These are phyloP conservation scores for Maccullochella peelii DNA, from an alignment of 2,113 vertebrate species.

Conservation along the genomic window DNA sequence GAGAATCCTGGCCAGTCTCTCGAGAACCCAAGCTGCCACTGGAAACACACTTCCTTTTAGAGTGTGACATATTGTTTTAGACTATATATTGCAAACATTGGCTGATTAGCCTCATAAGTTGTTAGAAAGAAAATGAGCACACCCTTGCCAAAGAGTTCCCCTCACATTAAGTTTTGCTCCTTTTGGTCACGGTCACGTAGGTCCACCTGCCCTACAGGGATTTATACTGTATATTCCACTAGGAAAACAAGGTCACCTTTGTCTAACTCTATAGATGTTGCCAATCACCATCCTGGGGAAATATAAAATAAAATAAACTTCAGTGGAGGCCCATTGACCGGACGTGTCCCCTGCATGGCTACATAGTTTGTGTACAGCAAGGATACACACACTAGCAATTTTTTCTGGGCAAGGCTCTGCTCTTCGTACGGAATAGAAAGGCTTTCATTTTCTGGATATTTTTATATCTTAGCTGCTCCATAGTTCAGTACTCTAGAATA, in stretches of 20 bases:
- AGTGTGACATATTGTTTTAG: background rate
- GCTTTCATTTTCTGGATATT: conserved; percentile 44
- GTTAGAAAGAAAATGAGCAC: too few relatives aligned
- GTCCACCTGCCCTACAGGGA: conserved; percentile 19
- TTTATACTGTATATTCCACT: conserved; percentile 34
- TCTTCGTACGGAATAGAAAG: conserved; percentile 14
- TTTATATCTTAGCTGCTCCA: conserved; percentile 43
- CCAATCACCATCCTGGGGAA: conserved; percentile 5
- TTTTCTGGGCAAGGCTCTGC: conserved; percentile 16
- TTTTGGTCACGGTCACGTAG: conserved; percentile 12
- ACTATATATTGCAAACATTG: background rate
- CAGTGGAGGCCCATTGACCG: conserved; percentile 21
- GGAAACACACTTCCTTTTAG: background rate
- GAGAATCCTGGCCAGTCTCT: background rate
- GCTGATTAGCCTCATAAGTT: background rate
- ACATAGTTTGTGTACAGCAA: conserved; percentile 23
- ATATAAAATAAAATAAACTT: conserved; percentile 12
- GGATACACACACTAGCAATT: conserved; percentile 30
- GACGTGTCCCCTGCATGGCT: background rate
- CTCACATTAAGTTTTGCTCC: background rate
- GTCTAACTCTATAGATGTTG: conserved; percentile 20
- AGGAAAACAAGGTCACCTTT: conserved; percentile 31
- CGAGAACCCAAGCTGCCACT: background rate
- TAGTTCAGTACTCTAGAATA: conserved; percentile 37
- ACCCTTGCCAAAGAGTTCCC: background rate